Evolutionary conservation across 2,797 vertebrate genomes (phyloP).

Genomic region (Yasuhikotakia modesta): DNA sequence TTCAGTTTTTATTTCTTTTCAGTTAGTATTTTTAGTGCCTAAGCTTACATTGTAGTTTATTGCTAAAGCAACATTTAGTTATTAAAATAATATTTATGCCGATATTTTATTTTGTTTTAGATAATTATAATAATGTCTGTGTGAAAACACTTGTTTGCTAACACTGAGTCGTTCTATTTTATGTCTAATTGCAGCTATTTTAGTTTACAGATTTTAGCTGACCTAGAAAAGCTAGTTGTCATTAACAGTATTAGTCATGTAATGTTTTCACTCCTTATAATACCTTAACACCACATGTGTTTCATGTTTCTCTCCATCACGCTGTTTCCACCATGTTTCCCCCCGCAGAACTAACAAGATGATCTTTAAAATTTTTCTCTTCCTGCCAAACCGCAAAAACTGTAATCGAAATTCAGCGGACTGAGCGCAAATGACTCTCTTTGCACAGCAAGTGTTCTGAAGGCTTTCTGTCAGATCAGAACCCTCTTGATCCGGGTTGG

Average conservation of each 20-base stretch:
- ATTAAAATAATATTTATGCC: too few relatives aligned
- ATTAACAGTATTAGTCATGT: neutral
- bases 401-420: neutral
- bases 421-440: constrained; percentile 66
- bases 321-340: neutral
- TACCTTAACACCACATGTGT: neutral
- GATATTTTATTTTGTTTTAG: too few relatives aligned
- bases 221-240: neutral
- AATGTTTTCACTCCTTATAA: neutral
- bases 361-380: neutral
- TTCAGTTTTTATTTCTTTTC: too few relatives aligned
- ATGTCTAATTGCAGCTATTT: too few relatives aligned
- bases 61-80: too few relatives aligned
- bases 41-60: too few relatives aligned
- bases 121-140: too few relatives aligned
- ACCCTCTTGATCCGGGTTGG: constrained; percentile 74
- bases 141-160: too few relatives aligned
- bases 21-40: too few relatives aligned
- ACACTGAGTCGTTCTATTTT: neutral
- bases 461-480: constrained; percentile 72
- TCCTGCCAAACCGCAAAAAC: neutral
- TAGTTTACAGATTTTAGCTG: too few relatives aligned
- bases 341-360: neutral
- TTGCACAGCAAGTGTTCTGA: constrained; percentile 75
- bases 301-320: neutral